Base-by-base conservation (phyloP, 1,140 invertebrate species). In the Copidosoma floridanum region DNA sequence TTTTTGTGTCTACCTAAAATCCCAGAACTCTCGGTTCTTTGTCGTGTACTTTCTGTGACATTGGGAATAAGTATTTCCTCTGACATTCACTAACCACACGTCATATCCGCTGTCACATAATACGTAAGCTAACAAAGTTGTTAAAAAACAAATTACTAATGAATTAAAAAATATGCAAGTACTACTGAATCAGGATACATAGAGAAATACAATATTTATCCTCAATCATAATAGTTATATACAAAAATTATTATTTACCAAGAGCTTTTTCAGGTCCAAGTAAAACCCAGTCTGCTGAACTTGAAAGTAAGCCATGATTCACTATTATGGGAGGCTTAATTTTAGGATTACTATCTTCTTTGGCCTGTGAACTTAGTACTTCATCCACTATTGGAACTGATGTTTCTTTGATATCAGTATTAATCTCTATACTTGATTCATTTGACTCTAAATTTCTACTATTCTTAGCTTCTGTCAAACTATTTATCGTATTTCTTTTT, bases 41-140 rank as follows among this genome's bases (percentile, higher is more conserved):
- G 82, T 75, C 50, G 80, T 79, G 12, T 86, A 82, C 16, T 69
- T 72, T 23, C 79, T 82, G 68, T 89, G 88, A 38, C 75, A 81
- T 60, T 81, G 82, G 0, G 87, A 88, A 67, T 90, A 91, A 6
- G 81, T 82, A 68, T 88, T 91, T 8, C 90, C 89, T 37, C 90
- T 81, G 6, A 82, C 82, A 71, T 92, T 92, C n/a, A 84, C 85
- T 65, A 92, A 72, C 88, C 88, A 92, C 8, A 91, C 88, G 62
- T 92, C 89, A 57, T 84, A 91, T 21, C 87, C 87, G 38, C 79
- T 75, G 63, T 91, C 84, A 3, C 82, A 83, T 8, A 88, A 71
- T 38, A 80, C 48, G 64, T 83, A 86, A 12, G 81, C 85, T 82
- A 57, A 8, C 74, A 84, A 83, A 82, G n/a, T n/a, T n/a, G n/a